Evolutionary conservation across 2,113 vertebrate genomes (phyloP).

Genomic region (Paradoxurus hermaphroditus): DNA sequence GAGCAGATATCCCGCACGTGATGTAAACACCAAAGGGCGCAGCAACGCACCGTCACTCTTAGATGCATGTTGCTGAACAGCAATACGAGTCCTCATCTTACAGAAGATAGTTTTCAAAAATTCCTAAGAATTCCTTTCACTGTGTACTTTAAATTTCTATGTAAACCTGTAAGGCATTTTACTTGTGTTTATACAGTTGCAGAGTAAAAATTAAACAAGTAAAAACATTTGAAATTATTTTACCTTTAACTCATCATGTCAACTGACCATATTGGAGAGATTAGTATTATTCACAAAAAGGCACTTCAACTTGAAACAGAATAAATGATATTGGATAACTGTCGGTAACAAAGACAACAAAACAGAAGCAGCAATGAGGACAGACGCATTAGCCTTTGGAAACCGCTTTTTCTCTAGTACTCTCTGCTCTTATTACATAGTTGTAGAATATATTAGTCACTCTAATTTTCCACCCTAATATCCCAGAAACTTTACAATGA

Average conservation of each 20-base stretch:
- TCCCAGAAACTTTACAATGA: neutral
- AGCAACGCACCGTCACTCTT: neutral
- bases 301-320: neutral
- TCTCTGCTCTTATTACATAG: neutral
- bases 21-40: neutral
- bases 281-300: neutral
- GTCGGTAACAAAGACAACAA: neutral
- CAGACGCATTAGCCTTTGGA: neutral
- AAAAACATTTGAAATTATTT: conserved; percentile 37
- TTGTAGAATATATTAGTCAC: neutral
- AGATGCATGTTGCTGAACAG: neutral
- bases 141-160: neutral
- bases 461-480: conserved; percentile 11
- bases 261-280: neutral
- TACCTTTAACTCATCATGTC: neutral
- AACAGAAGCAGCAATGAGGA: neutral
- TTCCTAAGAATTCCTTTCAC: neutral
- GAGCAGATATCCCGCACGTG: neutral
- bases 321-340: neutral
- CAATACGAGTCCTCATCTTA: neutral
- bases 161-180: neutral
- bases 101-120: neutral
- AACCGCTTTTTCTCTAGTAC: neutral
- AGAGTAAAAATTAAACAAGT: conserved; percentile 35
- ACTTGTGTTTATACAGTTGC: neutral